Percentiles rank a stretch among this genome's conserved stretches.
These are phyloP conservation scores for Chloroceryle amazona DNA, from an alignment of 2,797 vertebrate species.

Conservation along the genomic window DNA sequence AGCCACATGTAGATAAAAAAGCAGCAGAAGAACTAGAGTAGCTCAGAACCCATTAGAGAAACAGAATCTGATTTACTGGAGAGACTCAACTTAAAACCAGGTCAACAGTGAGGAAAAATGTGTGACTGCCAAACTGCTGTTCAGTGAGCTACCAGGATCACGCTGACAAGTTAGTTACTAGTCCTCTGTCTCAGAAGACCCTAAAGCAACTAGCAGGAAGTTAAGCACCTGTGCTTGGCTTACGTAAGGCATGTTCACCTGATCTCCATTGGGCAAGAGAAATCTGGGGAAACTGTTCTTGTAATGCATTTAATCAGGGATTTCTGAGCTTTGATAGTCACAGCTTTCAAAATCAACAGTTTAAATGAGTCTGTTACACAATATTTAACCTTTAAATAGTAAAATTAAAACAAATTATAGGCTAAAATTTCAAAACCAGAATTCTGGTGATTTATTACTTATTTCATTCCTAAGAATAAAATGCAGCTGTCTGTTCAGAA, in stretches of 20 bases:
- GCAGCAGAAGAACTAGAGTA: neutral
- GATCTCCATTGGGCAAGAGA: neutral
- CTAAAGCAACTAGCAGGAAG: neutral
- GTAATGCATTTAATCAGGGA: neutral
- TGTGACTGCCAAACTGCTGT: neutral
- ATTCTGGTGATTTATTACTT: neutral
- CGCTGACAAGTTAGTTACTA: accelerated
- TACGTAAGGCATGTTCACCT: neutral
- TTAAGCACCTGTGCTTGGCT: neutral
- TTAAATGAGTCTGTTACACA: neutral
- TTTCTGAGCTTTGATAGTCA: neutral
- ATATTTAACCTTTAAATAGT: neutral
- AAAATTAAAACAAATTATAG: neutral
- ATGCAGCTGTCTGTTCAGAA: neutral
- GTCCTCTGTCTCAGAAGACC: neutral
- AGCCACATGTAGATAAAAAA: accelerated
- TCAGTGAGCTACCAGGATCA: neutral
- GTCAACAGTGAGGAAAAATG: neutral
- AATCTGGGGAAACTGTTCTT: neutral
- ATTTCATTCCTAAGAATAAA: neutral
- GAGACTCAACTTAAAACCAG: neutral
- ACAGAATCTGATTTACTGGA: neutral
- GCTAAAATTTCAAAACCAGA: neutral
- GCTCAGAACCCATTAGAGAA: neutral
- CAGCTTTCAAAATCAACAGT: neutral